Conservation (phyloP, 2,888 invertebrate species). For the Drosophila meridionalis region DNA sequence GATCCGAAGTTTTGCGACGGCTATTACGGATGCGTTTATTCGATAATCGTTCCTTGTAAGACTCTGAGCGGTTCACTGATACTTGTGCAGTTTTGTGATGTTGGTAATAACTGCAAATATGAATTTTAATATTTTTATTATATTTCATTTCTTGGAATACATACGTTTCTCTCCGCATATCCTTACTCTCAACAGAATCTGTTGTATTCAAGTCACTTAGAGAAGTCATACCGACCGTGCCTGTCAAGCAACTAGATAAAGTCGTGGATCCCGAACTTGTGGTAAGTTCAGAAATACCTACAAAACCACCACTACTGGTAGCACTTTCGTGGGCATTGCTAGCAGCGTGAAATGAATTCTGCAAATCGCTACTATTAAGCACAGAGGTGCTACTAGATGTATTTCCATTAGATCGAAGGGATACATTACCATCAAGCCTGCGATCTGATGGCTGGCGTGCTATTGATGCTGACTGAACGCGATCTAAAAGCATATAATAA, state of each 20-base stretch:
- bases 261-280: conserved; percentile 53
- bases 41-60: conserved; percentile 89
- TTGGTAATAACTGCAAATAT: conserved; percentile 71
- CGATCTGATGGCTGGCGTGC: conserved; percentile 85
- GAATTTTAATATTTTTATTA: background rate
- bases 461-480: conserved; percentile 83
- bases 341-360: conserved; percentile 69
- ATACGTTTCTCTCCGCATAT: conserved; percentile 78
- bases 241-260: conserved; percentile 50
- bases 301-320: conserved; percentile 33
- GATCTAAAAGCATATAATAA: conserved; percentile 75
- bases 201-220: conserved; percentile 78
- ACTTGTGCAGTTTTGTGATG: conserved; percentile 85
- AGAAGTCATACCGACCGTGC: conserved; percentile 52
- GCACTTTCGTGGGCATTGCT: conserved; percentile 60
- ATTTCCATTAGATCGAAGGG: conserved; percentile 81
- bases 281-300: conserved; percentile 50
- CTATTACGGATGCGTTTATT: conserved; percentile 89
- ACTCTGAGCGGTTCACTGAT: conserved; percentile 89
- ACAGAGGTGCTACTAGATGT: conserved; percentile 70
- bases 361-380: conserved; percentile 79
- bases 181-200: conserved; percentile 80
- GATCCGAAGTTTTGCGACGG: conserved; percentile 92
- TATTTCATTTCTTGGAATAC: background rate
- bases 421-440: conserved; percentile 83